Percentiles rank a stretch among this genome's conserved stretches.
phyloP scores from a whole-genome alignment of 2,113 vertebrate species.

The Archilochus colubris region DNA sequence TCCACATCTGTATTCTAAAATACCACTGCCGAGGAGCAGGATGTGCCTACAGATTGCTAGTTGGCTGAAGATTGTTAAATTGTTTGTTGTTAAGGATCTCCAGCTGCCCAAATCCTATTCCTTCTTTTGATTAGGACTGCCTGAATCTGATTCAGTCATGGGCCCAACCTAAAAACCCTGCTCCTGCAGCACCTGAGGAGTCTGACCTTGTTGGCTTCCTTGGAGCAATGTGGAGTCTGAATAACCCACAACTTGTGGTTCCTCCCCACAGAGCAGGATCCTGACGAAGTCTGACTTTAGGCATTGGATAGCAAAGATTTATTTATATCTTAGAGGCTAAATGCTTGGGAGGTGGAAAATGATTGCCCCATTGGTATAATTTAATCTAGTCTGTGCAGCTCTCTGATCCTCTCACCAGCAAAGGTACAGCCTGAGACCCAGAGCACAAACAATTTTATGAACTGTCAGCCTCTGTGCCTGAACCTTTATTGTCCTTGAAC shows the following conservation, averaged over 20 bases:
- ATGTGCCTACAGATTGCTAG: background rate
- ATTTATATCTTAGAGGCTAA: background rate
- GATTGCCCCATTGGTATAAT: background rate
- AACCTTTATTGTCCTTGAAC: background rate
- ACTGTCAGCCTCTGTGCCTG: background rate
- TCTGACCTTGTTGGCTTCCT: background rate
- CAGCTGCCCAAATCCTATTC: background rate
- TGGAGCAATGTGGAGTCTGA: background rate
- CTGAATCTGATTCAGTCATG: background rate
- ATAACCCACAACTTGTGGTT: background rate
- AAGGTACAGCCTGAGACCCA: background rate
- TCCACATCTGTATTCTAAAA: background rate
- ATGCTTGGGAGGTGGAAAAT: background rate
- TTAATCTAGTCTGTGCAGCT: background rate
- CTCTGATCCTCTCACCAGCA: background rate
- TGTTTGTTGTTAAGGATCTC: background rate
- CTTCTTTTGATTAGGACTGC: background rate
- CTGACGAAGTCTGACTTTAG: background rate
- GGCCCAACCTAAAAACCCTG: background rate
- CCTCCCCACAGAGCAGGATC: background rate
- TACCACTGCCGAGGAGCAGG: background rate
- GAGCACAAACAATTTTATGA: background rate
- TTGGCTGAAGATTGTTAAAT: background rate
- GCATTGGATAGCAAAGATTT: background rate
- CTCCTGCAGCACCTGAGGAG: background rate